Base-by-base conservation (phyloP, 1,140 invertebrate species). In the Brachionus paranguensis region DNA sequence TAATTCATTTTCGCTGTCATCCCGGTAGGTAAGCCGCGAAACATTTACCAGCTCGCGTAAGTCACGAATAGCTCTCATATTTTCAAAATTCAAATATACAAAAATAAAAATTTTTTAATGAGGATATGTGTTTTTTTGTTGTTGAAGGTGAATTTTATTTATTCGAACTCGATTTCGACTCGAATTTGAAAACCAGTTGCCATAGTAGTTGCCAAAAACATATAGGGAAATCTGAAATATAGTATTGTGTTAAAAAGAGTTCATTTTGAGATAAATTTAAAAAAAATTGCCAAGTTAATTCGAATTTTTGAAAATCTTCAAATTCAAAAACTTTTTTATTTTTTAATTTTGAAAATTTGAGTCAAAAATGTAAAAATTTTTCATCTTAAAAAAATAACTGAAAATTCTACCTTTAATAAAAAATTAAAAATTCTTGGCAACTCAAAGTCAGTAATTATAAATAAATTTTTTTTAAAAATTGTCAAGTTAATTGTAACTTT, bases 21-120 rank as follows among this genome's bases (percentile, higher is more conserved):
- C 86, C 45, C 86, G 85, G 55, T 86, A 85, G 43, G 88, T 87
- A 14, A 89, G 83, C 20, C 88, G 85, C 17, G 88, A 89, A 7
- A 89, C 88, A 86, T 87, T 88, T 47, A 89, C 87, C 37, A 89
- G 81, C 24, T 89, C 88, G 43, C 88, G 83, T 27, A 89, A 84
- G 84, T 89, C 88, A 81, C 86, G 85, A 17, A 88, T 86, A 85
- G 88, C 87, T 84, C 88, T 88, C 88, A 89, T 89, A 33, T 70
- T 86, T 50, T 64, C 65, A n/a, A 45, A 33, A 45, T 64, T 64
- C 29, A 33, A 33, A 47, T 65, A 17, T 20, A 41, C 29, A 43
- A 72, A 72, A 43, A 37, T 14, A 29, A 50, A n/a, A 12, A 24
- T 5, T 20, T 60, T 60, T 60, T 8, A 0, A 60, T 24, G 68